Conservation (phyloP, 2,113 vertebrate genomes). For the Prolemur simus region DNA sequence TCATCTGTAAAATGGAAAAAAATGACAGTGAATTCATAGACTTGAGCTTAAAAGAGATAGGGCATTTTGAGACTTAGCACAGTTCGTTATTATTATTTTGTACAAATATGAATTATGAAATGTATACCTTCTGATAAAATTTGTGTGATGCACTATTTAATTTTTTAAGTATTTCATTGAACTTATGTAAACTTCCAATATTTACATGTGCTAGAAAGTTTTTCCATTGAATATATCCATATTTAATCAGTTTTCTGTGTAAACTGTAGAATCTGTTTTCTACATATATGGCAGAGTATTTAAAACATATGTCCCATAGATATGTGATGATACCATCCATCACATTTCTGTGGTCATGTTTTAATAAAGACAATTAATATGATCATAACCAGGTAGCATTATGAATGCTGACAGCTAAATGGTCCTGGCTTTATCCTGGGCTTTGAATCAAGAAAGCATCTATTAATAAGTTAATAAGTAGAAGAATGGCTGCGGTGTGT, state of each 20-base stretch:
- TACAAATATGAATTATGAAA: conserved; percentile 38
- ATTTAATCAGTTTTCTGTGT: not conserved
- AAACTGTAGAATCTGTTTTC: not conserved
- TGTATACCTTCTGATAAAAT: not conserved
- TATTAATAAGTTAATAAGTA: not conserved
- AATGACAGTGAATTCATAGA: not conserved
- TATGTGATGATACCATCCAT: not conserved
- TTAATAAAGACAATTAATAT: not conserved
- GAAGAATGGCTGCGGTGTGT: not conserved
- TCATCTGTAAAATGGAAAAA: conserved; percentile 16
- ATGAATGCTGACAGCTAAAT: not conserved
- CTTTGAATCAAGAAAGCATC: not conserved
- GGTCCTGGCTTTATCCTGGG: not conserved
- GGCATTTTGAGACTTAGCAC: not conserved
- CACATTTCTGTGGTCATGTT: not conserved
- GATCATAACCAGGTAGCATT: not conserved
- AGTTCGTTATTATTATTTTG: conserved; percentile 7
- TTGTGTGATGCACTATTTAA: not conserved
- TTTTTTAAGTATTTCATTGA: conserved; percentile 25
- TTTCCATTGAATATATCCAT: not conserved
- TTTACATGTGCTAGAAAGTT: not conserved
- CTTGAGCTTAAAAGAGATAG: not conserved
- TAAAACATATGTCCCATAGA: not conserved
- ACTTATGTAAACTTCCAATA: not conserved
- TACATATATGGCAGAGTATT: not conserved